Percentiles rank a stretch among this genome's conserved stretches.
phyloP scores from a whole-genome alignment of 2,888 invertebrate genomes.

The Pyrrhosoma nymphula region DNA sequence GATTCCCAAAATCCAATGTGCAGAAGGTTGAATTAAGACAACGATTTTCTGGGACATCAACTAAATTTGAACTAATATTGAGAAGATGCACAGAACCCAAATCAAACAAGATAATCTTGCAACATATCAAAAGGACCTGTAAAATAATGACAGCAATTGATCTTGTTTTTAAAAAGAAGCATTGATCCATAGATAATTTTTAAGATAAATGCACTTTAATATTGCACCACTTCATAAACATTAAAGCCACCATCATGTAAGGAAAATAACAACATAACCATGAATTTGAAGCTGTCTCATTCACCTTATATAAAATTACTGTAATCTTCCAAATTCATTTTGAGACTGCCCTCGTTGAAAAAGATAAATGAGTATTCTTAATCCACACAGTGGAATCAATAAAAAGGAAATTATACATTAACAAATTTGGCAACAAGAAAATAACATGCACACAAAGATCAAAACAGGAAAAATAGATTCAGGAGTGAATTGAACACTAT shows the following conservation, averaged over 20 bases:
- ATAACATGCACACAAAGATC: background rate
- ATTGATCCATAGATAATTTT: background rate
- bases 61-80: too few relatives aligned
- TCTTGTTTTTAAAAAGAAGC: too few relatives aligned
- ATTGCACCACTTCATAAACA: slow-evolving; percentile 48
- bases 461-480: background rate
- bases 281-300: slow-evolving; percentile 1
- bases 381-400: slow-evolving; percentile 28
- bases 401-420: background rate
- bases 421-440: slow-evolving; percentile 26
- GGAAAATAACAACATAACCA: slow-evolving; percentile 26
- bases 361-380: slow-evolving; percentile 16
- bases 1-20: too few relatives aligned
- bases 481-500: background rate
- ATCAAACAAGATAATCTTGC: too few relatives aligned
- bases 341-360: background rate
- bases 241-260: slow-evolving; percentile 27
- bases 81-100: too few relatives aligned
- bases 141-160: too few relatives aligned
- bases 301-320: background rate
- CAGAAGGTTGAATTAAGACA: background rate
- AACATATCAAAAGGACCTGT: too few relatives aligned
- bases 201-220: background rate
- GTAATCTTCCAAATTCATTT: background rate
- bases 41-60: background rate